These are phyloP conservation scores for Oncorhynchus mykiss DNA, from an alignment of 2,113 vertebrate genomes.

Conservation along the genomic window DNA sequence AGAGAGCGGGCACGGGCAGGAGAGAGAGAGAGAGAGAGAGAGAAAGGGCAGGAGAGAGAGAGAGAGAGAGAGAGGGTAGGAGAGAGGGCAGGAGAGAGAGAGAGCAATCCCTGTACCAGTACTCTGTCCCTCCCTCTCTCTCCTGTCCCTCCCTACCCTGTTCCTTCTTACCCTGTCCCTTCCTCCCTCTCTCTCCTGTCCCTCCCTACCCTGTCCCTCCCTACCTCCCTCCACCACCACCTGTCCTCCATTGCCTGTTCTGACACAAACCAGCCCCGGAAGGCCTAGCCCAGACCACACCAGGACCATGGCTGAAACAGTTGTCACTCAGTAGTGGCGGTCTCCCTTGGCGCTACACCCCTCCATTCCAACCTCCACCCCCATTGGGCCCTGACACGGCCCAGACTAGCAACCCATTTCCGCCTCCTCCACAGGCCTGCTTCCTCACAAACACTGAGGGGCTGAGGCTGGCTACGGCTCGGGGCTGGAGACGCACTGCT, in stretches of 20 bases:
- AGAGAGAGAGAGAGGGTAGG: no score
- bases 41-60: no score
- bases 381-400: slow-evolving; percentile 42
- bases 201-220: no score
- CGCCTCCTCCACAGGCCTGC: slow-evolving; percentile 53
- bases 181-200: no score
- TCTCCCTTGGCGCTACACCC: neutral
- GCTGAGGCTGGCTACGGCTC: slow-evolving; percentile 36
- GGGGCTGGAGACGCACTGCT: neutral
- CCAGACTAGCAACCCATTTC: slow-evolving; percentile 60
- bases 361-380: neutral
- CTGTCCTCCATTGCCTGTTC: neutral
- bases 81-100: no score
- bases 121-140: no score
- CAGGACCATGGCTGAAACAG: slow-evolving; percentile 86
- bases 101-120: no score
- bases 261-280: slow-evolving; percentile 1
- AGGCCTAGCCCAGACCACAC: slow-evolving; percentile 20
- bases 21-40: no score
- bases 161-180: no score
- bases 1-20: no score
- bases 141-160: no score
- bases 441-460: slow-evolving; percentile 42
- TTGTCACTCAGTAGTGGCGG: slow-evolving; percentile 83
- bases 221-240: neutral